phyloP scores from a whole-genome alignment of 2,888 invertebrate species.

The Drosophila neoperkinsi region DNA sequence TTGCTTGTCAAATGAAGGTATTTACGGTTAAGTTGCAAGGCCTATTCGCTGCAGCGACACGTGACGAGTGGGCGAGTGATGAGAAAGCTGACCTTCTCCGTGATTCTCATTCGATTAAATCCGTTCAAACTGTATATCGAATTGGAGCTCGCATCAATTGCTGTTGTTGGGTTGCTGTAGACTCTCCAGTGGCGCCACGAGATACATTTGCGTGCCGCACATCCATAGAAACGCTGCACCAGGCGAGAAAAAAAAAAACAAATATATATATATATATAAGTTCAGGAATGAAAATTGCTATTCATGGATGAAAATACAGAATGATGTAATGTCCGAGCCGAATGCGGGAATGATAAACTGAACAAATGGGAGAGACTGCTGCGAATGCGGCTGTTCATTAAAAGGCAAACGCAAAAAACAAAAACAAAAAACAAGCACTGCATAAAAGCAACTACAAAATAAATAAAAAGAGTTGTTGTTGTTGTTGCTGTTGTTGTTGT shows the following conservation, averaged over 20 bases:
- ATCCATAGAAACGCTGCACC: slow-evolving; percentile 72
- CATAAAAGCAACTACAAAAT: slow-evolving; percentile 29
- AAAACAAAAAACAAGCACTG: slow-evolving; percentile 29
- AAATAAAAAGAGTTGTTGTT: slow-evolving; percentile 31
- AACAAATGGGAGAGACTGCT: slow-evolving; percentile 12
- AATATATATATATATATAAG: slow-evolving; percentile 2
- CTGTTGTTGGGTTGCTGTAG: slow-evolving; percentile 45
- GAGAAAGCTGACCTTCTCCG: slow-evolving; percentile 17
- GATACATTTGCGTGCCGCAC: slow-evolving; percentile 77
- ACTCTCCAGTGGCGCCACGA: slow-evolving; percentile 75
- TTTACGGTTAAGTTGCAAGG: slow-evolving; percentile 59
- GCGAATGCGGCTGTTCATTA: slow-evolving; percentile 60
- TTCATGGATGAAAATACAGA: slow-evolving; percentile 75
- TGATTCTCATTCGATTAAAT: slow-evolving; percentile 26
- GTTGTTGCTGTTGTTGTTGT: slow-evolving; percentile 12
- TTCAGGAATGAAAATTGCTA: slow-evolving; percentile 60
- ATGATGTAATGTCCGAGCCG: slow-evolving; percentile 68
- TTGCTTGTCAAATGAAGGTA: slow-evolving; percentile 55
- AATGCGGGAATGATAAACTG: slow-evolving; percentile 1
- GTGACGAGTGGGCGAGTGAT: neutral
- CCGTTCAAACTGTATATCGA: neutral
- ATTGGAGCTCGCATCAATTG: slow-evolving; percentile 16
- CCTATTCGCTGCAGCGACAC: slow-evolving; percentile 41
- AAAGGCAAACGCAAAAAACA: slow-evolving; percentile 46
- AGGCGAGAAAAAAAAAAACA: neutral